Evolutionary conservation across 2,113 vertebrate species (phyloP).

Genomic region (Dipodomys spectabilis): DNA sequence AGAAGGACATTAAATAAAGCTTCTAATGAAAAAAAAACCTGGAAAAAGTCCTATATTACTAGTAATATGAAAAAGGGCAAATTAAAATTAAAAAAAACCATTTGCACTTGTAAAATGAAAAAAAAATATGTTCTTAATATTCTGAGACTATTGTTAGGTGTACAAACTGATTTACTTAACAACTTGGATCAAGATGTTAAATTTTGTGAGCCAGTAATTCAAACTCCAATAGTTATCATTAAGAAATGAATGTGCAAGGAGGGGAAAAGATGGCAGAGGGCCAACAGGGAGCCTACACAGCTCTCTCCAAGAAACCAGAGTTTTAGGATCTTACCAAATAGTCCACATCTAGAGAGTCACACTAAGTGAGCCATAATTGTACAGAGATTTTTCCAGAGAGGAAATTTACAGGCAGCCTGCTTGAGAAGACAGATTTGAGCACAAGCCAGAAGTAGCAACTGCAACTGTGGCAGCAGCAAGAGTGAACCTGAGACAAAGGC

Average conservation of each 20-base stretch:
- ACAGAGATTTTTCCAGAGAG: too few relatives aligned
- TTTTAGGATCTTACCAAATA: too few relatives aligned
- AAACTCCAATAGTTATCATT: background rate
- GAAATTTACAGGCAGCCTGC: too few relatives aligned
- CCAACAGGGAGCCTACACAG: too few relatives aligned
- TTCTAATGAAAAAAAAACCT: background rate
- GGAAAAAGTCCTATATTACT: background rate
- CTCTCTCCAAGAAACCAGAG: too few relatives aligned
- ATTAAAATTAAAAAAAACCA: slow-evolving; percentile 1
- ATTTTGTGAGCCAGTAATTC: background rate
- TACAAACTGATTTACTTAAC: background rate
- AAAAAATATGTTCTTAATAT: background rate
- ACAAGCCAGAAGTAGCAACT: too few relatives aligned
- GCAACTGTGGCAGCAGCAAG: too few relatives aligned
- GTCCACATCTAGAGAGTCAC: too few relatives aligned
- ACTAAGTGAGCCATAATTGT: too few relatives aligned
- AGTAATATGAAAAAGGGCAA: background rate
- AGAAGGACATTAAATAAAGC: slow-evolving; percentile 10
- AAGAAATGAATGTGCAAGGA: slow-evolving; percentile 10
- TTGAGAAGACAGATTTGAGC: too few relatives aligned
- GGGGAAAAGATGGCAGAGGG: too few relatives aligned
- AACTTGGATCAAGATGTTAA: slow-evolving; percentile 8
- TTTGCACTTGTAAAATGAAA: background rate
- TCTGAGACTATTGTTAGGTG: background rate
- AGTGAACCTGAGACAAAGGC: too few relatives aligned